These are phyloP conservation scores for Melanostigma gelatinosum DNA, from an alignment of 2,113 vertebrate genomes.

Conservation along the genomic window DNA sequence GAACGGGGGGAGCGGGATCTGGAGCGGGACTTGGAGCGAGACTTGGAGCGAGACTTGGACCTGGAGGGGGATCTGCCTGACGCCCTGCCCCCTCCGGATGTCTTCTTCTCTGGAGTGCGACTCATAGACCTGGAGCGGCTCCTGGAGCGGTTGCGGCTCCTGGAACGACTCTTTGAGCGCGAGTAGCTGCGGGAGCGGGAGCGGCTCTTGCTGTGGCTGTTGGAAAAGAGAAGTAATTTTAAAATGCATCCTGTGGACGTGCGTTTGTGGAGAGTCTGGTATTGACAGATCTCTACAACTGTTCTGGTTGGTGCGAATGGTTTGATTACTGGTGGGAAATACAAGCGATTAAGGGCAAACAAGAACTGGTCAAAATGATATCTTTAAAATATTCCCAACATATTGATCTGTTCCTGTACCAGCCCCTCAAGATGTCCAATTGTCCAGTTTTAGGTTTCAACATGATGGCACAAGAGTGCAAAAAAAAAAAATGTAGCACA, in stretches of 20 bases:
- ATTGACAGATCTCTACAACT: neutral
- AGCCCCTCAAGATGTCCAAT: neutral
- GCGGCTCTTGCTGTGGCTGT: constrained; percentile 79
- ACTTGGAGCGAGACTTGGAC: constrained; percentile 73
- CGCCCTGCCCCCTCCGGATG: constrained; percentile 61
- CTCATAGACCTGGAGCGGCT: constrained; percentile 79
- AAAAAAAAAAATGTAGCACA: no score
- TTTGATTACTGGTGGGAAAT: neutral
- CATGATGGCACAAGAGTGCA: neutral
- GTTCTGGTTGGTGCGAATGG: neutral
- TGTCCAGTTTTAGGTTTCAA: neutral
- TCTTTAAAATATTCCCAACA: neutral
- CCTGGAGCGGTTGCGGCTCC: constrained; percentile 79
- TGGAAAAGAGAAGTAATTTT: neutral
- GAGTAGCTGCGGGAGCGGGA: constrained; percentile 84
- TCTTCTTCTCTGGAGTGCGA: constrained; percentile 83
- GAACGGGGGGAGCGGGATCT: constrained; percentile 50
- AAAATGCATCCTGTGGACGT: neutral
- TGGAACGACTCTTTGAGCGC: constrained; percentile 79
- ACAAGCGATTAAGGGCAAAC: neutral
- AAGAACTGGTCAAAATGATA: neutral
- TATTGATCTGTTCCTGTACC: neutral
- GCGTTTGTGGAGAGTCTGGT: neutral
- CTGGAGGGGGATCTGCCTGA: constrained; percentile 72
- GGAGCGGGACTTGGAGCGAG: constrained; percentile 48